Base-by-base conservation (phyloP, 2,113 vertebrate species). In the Baryphthengus martii region DNA sequence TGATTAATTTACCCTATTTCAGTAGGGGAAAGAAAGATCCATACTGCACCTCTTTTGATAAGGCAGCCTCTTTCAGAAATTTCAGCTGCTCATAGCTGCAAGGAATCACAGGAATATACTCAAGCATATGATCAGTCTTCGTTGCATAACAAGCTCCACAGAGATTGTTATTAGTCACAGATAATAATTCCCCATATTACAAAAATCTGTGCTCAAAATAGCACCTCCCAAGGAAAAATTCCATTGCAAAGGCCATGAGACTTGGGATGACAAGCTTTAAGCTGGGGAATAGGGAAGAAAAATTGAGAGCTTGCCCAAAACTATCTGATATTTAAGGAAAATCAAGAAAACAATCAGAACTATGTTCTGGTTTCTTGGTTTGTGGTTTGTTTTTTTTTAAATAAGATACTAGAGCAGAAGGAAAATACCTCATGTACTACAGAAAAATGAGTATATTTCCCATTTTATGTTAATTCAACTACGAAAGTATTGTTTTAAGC, bases 81-180 rank as follows among this genome's bases (percentile, higher is more conserved):
- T 65, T 81, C 70, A 94, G 55, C 24, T 88, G 17, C 55, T 81
- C 4, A 3, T 81, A 66, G 85, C 88, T 91, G 42, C 73, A 74
- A 89, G 85, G 55, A 71, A 78, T 81, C 73, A 68, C 29, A 89
- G 37, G 81, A 89, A 93, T 71, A 91, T 62, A 89, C 53, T 91
- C 61, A 83, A 90, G 76, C 67, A 81, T 24, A 7, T 87, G 81
- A 89, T 84, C 70, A 58, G 59, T 84, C 77, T 93, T 87, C 5
- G 5, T 87, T 94, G 85, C 77, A 81, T 91, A 95, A 95, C 59
- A 71, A 95, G 88, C 65, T 94, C 92, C 88, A 78, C 0, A 74
- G 85, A 93, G 88, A 84, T 87, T 71, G 55, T 82, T 94, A 88
- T 88, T 95, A 96, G 61, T 93, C 78, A 93, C 56, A 95, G 85